Evolutionary conservation across 2,797 vertebrate genomes (phyloP), one percentile per base, ranked within the genome.

Genomic region (Podarcis lilfordi): DNA sequence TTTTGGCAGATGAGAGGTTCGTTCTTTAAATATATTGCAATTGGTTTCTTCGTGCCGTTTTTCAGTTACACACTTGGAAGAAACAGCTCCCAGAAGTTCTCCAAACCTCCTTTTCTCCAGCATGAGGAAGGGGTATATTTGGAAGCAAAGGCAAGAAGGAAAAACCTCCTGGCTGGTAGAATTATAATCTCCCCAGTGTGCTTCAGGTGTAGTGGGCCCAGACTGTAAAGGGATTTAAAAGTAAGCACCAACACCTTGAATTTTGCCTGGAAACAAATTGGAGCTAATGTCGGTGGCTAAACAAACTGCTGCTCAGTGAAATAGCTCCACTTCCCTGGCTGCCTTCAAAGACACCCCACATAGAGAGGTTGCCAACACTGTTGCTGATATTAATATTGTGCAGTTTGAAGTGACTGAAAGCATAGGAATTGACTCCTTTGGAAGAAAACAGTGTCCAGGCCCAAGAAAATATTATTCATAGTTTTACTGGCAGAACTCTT

Each of bases 1-100:
- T 86, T 92, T 90, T 88, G 83, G 72, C 76, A 89, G 45, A 29
- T n/a, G 19, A 77, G 55, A 83, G 40, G 79, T 3, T 25, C 55
- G 29, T 77, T 92, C 32, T 71, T 69, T 89, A 82, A 92, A 72
- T n/a, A 61, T 86, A 29, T 2, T 37, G 43, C n/a, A 25, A 72
- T 11, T 2, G 0, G 27, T 88, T 82, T 37, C 55, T 85, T 84
- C n/a, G 79, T 79, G 66, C 32, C 80, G 37, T 55, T 21, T 88
- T 91, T 79, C 77, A 87, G 68, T 45, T 8, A 27, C n/a, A 37
- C 43, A 79, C n/a, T n/a, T 50, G 29, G n/a, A 50, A 45, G 32
- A 37, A 71, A 82, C 1, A 7, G 76, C 45, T 64, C 27, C 82
- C 75, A 43, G n/a, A 55, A 40, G 35, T 40, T 88, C 21, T 37